Base-by-base conservation (phyloP, 2,113 vertebrate species). In the Hirundichthys speculiger region DNA sequence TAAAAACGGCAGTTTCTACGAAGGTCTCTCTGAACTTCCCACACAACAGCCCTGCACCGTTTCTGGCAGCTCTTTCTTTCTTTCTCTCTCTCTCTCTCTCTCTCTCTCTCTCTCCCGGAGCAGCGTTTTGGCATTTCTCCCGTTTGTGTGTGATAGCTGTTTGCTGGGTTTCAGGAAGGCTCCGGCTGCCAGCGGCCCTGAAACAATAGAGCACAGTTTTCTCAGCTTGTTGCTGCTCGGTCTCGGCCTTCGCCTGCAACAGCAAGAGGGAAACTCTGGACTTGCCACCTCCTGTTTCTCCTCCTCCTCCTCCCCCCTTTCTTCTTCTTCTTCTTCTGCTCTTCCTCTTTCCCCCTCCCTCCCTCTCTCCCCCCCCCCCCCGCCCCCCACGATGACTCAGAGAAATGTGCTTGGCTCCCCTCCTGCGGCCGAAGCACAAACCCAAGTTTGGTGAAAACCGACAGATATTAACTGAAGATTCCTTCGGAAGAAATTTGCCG, bases 331-430 rank as follows among this genome's bases (percentile, higher is more conserved):
- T 24, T 1, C 30, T 20, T 6, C 53, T 47, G n/a, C 41, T 38
- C 20, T 20, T 46, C 54, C 18, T 20, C 47, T 15, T 51, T 46
- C 45, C 58, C 55, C 21, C 40, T n/a, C 41, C 42, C 20, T 20
- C 50, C 54, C 18, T 20, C 47, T 15, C 56, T 46, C 45, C 58
- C 55, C 21, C 40, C 11, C 21, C 27, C 20, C 41, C 50, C 38
- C 40, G 47, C n/a, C 25, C 73, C 20, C 47, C 69, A 52, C 60
- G 87, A 91, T 92, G 91, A 92, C 82, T 92, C 91, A 92, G 82
- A 91, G 83, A 90, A 90, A 90, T 91, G 89, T 90, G 90, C 88
- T 90, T 82, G 88, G 85, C 86, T 68, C 45, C 0, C 13, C 65
- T 85, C 71, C 76, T 9, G 19, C 73, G 78, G 67, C 82, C 66